Conservation (phyloP, 2,888 invertebrate genomes). For the Luffia ferchaultella region DNA sequence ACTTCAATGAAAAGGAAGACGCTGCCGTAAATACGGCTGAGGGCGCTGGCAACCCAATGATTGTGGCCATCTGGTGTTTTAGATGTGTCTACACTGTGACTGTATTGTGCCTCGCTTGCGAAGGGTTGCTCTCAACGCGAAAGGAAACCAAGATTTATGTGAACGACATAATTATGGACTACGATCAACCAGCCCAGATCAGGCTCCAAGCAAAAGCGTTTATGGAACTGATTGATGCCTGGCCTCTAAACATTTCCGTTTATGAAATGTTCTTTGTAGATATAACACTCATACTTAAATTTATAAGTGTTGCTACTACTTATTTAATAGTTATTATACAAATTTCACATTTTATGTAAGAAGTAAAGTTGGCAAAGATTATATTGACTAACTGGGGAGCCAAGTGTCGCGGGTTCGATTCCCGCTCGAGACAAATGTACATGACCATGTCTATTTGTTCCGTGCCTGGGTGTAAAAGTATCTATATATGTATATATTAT, state of each 20-base stretch:
- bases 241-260: constrained; percentile 23
- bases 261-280: constrained; percentile 12
- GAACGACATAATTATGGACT: constrained; percentile 41
- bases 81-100: constrained; percentile 25
- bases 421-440: too few relatives aligned
- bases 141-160: constrained; percentile 30
- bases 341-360: constrained; percentile 10
- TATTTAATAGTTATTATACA: constrained; percentile 12
- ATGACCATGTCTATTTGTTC: too few relatives aligned
- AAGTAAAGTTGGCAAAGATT: constrained; percentile 1
- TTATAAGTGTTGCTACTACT: constrained; percentile 10
- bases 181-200: constrained; percentile 31
- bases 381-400: too few relatives aligned
- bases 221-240: constrained; percentile 37
- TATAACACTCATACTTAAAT: constrained; percentile 10
- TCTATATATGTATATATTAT: too few relatives aligned
- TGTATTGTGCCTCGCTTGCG: constrained; percentile 30
- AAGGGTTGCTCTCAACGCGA: constrained; percentile 26
- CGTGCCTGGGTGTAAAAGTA: too few relatives aligned
- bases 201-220: constrained; percentile 40
- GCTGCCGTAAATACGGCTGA: constrained; percentile 6
- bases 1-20: too few relatives aligned
- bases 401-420: too few relatives aligned
- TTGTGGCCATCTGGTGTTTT: constrained; percentile 28
- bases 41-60: constrained; percentile 21